These are phyloP conservation scores for Hycleus phaleratus DNA, from an alignment of 1,140 invertebrate species.

Conservation along the genomic window DNA sequence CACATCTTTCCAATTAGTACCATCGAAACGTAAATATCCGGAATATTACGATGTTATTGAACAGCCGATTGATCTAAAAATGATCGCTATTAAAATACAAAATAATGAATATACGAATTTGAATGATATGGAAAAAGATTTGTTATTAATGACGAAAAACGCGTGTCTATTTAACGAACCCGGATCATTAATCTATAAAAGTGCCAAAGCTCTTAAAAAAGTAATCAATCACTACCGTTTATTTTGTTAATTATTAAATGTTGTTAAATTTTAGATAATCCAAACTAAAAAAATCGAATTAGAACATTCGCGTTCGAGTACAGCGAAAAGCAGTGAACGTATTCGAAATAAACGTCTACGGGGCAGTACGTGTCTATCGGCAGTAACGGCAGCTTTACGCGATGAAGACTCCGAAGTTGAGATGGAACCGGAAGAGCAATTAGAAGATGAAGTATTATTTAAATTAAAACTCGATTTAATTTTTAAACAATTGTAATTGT, in stretches of 20 bases:
- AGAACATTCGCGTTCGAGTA: constrained; percentile 43
- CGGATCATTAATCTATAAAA: constrained; percentile 93
- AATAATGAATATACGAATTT: constrained; percentile 67
- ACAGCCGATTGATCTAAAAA: constrained; percentile 90
- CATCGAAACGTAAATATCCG: constrained; percentile 86
- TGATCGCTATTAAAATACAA: constrained; percentile 88
- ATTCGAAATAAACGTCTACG: constrained; percentile 40
- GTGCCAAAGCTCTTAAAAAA: constrained; percentile 84
- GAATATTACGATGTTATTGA: constrained; percentile 96
- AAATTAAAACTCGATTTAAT: neutral
- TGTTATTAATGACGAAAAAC: constrained; percentile 88
- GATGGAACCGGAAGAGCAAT: constrained; percentile 40
- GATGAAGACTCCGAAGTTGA: constrained; percentile 38
- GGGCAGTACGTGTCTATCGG: constrained; percentile 43
- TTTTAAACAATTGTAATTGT: neutral
- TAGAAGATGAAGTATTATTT: constrained; percentile 22
- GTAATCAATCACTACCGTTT: constrained; percentile 36
- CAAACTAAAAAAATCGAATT: constrained; percentile 54
- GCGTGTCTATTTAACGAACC: constrained; percentile 96
- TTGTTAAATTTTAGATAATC: constrained; percentile 28
- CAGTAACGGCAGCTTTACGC: constrained; percentile 44
- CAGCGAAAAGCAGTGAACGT: constrained; percentile 46
- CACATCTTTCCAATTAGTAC: constrained; percentile 80
- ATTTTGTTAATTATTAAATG: constrained; percentile 33
- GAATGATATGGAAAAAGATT: constrained; percentile 82